Conservation (phyloP, 2,888 invertebrate species). For the Dichetophora obliterata region DNA sequence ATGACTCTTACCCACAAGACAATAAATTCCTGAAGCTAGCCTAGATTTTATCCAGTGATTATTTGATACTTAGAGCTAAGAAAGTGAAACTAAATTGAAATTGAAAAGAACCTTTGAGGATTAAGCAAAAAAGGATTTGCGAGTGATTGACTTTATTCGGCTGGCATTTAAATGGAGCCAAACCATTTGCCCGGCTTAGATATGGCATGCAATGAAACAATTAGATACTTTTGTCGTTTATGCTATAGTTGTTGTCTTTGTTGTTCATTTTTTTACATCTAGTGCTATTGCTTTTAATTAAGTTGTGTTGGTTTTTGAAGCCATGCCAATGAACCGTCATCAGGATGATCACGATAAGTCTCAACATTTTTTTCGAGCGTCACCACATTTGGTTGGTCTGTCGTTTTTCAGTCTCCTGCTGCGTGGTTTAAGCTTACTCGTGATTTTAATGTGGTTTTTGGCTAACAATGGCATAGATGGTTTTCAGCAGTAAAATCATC, state of each 20-base stretch:
- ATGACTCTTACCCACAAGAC: no score
- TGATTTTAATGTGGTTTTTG: no score
- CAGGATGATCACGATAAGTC: no score
- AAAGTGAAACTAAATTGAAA: not conserved
- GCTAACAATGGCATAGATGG: no score
- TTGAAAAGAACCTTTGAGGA: not conserved
- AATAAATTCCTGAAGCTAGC: not conserved
- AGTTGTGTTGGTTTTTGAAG: not conserved
- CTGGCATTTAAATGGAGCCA: not conserved
- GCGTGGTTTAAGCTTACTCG: no score
- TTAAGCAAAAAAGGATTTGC: not conserved
- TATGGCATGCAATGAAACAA: not conserved
- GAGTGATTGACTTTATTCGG: conserved; percentile 4
- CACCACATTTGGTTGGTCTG: no score
- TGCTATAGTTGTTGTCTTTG: not conserved
- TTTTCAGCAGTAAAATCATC: no score
- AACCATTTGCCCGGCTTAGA: not conserved
- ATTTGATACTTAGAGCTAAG: not conserved
- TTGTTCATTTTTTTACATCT: not conserved
- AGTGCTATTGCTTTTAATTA: not conserved
- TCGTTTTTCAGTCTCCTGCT: no score
- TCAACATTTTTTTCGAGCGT: no score
- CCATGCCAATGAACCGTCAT: not conserved
- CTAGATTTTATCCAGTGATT: not conserved
- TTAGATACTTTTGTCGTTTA: not conserved